Conservation (phyloP, 2,888 invertebrate species). For the Ichneumoninae sp. region DNA sequence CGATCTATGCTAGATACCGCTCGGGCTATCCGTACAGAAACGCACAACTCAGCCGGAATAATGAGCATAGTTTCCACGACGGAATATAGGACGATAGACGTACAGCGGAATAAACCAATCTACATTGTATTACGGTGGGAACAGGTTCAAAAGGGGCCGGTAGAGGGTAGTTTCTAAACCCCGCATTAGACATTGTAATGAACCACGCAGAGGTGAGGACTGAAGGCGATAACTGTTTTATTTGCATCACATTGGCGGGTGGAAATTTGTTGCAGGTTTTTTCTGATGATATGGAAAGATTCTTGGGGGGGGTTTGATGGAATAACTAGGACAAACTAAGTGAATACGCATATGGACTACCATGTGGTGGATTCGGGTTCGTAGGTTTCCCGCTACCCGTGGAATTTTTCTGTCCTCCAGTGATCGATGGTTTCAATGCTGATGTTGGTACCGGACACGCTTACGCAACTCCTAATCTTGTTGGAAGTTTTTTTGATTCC, state of each 20-base stretch:
- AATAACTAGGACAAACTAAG: not conserved
- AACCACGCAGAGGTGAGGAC: not conserved
- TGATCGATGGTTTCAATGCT: not conserved
- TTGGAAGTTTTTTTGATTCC: not conserved
- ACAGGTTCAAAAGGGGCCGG: not conserved
- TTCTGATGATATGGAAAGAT: not conserved
- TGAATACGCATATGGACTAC: not conserved
- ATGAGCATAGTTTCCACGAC: not conserved
- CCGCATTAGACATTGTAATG: not conserved
- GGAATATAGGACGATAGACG: not conserved
- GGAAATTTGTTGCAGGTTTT: not conserved
- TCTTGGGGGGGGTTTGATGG: not conserved
- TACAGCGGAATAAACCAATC: not conserved
- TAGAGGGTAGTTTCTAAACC: not conserved
- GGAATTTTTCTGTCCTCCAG: not conserved
- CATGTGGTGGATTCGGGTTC: not conserved
- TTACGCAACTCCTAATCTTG: not conserved
- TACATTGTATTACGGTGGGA: not conserved
- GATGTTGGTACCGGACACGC: not conserved
- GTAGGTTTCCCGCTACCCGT: not conserved
- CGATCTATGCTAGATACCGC: slow-evolving; percentile 31
- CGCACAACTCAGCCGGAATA: slow-evolving; percentile 10
- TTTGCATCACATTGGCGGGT: not conserved
- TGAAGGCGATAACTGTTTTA: not conserved
- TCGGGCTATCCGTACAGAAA: not conserved